Evolutionary conservation across 2,888 invertebrate species (phyloP).

Genomic region (Herminia tarsipennalis): DNA sequence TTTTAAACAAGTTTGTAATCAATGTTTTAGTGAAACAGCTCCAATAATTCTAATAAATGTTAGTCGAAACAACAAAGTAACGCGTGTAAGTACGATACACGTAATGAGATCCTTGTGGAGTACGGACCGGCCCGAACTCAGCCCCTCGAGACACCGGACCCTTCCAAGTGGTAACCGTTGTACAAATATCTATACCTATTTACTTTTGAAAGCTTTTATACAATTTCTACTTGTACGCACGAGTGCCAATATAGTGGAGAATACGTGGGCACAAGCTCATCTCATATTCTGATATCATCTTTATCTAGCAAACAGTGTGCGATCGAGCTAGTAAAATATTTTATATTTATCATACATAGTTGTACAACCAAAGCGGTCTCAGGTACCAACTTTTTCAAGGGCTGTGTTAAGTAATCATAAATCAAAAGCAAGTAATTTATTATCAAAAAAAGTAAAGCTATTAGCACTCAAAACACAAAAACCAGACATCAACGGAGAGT

Average conservation of each 20-base stretch:
- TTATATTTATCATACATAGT: no score
- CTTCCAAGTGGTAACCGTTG: conserved; percentile 49
- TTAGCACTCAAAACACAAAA: conserved; percentile 71
- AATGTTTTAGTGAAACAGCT: no score
- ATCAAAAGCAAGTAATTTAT: conserved; percentile 67
- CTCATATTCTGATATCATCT: conserved; percentile 45
- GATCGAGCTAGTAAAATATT: conserved; percentile 10
- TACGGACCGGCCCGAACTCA: conserved; percentile 30
- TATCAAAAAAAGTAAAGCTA: conserved; percentile 67
- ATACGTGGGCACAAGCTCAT: conserved; percentile 38
- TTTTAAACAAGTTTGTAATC: no score
- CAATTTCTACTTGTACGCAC: conserved; percentile 46
- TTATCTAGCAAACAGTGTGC: conserved; percentile 21
- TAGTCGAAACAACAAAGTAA: no score
- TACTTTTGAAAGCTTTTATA: conserved; percentile 57
- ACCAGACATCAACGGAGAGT: conserved; percentile 59
- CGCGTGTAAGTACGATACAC: conserved; percentile 34
- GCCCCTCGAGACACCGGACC: conserved; percentile 57
- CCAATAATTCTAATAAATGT: no score
- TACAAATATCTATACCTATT: conserved; percentile 57
- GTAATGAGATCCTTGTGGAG: conserved; percentile 52
- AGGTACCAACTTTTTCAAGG: no score
- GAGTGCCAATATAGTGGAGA: conserved; percentile 48
- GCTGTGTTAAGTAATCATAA: no score
- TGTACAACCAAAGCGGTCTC: no score